These are phyloP conservation scores for Gasterosteus nipponicus DNA, from an alignment of 2,113 vertebrate species.

Conservation along the genomic window DNA sequence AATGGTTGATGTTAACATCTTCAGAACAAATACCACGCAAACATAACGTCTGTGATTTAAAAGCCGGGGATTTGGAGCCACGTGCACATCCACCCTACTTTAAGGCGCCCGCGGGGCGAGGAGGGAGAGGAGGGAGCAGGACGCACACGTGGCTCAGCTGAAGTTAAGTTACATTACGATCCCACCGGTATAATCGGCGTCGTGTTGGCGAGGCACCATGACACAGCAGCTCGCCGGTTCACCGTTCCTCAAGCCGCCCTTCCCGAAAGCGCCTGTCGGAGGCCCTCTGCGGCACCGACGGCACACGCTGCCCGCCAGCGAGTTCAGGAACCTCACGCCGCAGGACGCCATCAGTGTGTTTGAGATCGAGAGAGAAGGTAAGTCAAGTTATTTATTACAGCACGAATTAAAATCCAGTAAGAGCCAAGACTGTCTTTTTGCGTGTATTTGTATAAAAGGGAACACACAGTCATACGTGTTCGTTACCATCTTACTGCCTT, in stretches of 20 bases:
- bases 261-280: conserved; percentile 67
- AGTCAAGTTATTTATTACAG: conserved; percentile 3
- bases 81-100: conserved; percentile 68
- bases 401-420: background rate
- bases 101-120: conserved; percentile 40
- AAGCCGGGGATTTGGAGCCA: conserved; percentile 62
- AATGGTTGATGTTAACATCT: background rate
- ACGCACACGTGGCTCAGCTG: conserved; percentile 25
- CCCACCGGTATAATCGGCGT: no score
- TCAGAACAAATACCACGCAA: background rate
- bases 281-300: conserved; percentile 69
- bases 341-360: conserved; percentile 86
- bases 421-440: background rate
- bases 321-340: conserved; percentile 83
- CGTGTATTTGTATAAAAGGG: background rate
- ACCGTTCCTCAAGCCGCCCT: conserved; percentile 79
- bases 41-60: conserved; percentile 24
- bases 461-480: background rate
- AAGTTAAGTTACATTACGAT: conserved; percentile 12
- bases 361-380: conserved; percentile 85
- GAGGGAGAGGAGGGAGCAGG: conserved; percentile 28
- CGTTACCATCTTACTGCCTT: background rate
- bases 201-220: conserved; percentile 55
- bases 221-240: conserved; percentile 70
- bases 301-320: conserved; percentile 84